Evolutionary conservation across 1,140 invertebrate species (phyloP), one percentile per base, ranked within the genome.

Genomic region (Pygmarrhopalites habei): DNA sequence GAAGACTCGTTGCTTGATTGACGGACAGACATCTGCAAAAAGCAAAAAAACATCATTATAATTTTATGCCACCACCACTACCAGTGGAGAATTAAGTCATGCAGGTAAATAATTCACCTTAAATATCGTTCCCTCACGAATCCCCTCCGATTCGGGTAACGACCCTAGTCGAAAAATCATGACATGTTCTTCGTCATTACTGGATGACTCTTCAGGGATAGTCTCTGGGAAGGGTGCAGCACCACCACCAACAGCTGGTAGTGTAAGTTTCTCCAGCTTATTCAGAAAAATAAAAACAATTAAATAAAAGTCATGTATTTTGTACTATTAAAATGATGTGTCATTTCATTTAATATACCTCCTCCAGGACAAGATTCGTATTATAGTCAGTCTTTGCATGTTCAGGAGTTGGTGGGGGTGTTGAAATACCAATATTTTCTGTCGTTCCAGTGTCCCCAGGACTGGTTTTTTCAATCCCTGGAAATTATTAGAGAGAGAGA

Each of bases 131-230:
- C 76, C 78, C 74, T 82, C 77, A 65, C 79, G 78, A 14, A 81
- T 74, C 15, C 77, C 78, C 49, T 82, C 86, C 3, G 82, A 82
- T 70, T 85, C 85, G 65, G 82, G 82, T 49, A 87, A 77, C 0
- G 86, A 86, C 19, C 86, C 86, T 43, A 89, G 75, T 2, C 86
- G 80, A 71, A 88, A 88, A 73, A 89, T 89, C 29, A 89, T 89
- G 71, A 92, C 88, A 74, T 92, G 89, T 75, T 93, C 90, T 73
- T 92, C 90, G 76, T 92, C 89, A 47, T 88, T 87, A 69, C 89
- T 91, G 1, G 66, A 68, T 73, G 87, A 90, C 75, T 93, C 90
- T 77, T 93, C 90, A 0, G 90, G 89, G 68, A 92, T 92, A 1
- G 89, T 92, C 80, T 93, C 90, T 1, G 89, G 89, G 74, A 92